A percentile compares a stretch with the other conserved stretches of the same genome.
These are phyloP conservation scores for Lycodopsis pacificus DNA, from an alignment of 2,797 vertebrate species.

Conservation along the genomic window DNA sequence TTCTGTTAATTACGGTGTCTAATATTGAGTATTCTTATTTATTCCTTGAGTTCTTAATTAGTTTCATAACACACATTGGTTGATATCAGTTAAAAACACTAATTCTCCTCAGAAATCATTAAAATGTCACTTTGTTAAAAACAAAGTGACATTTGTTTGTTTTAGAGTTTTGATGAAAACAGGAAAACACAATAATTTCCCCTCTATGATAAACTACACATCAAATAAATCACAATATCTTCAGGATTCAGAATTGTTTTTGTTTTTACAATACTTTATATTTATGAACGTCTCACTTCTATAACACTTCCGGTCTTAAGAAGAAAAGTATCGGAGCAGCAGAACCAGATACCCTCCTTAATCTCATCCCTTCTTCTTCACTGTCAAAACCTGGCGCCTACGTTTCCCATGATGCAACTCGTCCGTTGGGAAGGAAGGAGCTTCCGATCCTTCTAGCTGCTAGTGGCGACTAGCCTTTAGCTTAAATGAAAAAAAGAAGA, in stretches of 20 bases:
- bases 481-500: too few species aligned
- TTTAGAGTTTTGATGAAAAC: too few species aligned
- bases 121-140: not conserved
- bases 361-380: not conserved
- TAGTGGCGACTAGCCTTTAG: not conserved
- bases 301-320: not conserved
- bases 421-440: not conserved
- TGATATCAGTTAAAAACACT: not conserved
- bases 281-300: not conserved
- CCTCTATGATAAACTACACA: too few species aligned
- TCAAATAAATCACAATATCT: not conserved
- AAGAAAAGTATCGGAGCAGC: not conserved
- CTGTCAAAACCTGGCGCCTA: not conserved
- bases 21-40: not conserved
- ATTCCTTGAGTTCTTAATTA: not conserved
- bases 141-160: not conserved
- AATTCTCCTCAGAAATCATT: too few species aligned
- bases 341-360: not conserved
- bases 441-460: not conserved
- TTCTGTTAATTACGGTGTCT: not conserved
- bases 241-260: not conserved
- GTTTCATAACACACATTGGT: not conserved
- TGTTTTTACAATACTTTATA: not conserved
- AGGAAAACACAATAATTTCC: not conserved
- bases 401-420: constrained; percentile 4